A percentile compares a stretch with the other conserved stretches of the same genome.
These are phyloP conservation scores for Brachionus plicatilis DNA, from an alignment of 1,140 invertebrate genomes.

Conservation along the genomic window DNA sequence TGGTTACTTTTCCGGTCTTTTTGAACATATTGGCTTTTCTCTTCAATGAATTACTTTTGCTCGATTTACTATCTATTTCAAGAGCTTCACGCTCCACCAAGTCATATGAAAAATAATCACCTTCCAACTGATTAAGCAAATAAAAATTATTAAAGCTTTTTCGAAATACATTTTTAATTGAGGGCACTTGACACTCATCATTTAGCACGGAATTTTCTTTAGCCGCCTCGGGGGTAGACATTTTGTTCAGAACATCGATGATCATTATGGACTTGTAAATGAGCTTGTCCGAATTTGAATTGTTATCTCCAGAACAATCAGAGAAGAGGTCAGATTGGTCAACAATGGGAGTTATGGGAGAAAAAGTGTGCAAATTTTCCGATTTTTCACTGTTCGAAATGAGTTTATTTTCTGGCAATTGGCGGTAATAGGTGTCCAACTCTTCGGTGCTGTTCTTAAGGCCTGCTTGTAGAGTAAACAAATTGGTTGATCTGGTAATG, in stretches of 20 bases:
- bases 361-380: not conserved
- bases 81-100: not conserved
- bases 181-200: not conserved
- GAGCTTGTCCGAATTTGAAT: not conserved
- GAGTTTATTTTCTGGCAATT: not conserved
- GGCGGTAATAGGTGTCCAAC: not conserved
- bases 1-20: conserved; percentile 16
- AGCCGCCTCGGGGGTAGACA: not conserved
- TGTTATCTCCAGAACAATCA: not conserved
- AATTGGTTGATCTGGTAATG: not conserved
- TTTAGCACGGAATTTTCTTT: not conserved
- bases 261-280: conserved; percentile 29
- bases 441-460: not conserved
- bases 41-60: not conserved
- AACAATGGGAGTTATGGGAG: conserved; percentile 5
- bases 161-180: not conserved
- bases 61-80: not conserved
- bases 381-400: not conserved
- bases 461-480: not conserved
- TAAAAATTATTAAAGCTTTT: conserved; percentile 33
- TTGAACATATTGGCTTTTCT: not conserved
- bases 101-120: conserved; percentile 25
- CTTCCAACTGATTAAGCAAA: conserved; percentile 7
- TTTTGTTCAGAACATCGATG: conserved; percentile 17
- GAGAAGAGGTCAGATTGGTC: conserved; percentile 10